Base-by-base conservation (phyloP, 2,888 invertebrate genomes). In the Sminthurinus aureus region DNA sequence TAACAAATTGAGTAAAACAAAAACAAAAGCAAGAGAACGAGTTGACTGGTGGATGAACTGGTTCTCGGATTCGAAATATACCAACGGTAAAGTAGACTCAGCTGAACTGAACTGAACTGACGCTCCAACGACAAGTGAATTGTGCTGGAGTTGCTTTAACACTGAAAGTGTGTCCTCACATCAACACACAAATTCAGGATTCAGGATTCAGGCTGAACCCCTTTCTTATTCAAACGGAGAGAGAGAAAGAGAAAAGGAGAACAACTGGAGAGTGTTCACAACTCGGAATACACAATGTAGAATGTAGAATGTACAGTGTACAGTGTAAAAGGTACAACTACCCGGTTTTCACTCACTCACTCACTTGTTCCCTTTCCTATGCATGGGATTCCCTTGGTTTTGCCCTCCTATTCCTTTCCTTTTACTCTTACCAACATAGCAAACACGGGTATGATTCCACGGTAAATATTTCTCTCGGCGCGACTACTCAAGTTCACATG, bases 201-300 rank as follows among this genome's bases (percentile, higher is more conserved):
- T n/a, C n/a, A n/a, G n/a, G n/a, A n/a, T n/a, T n/a, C 38, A 38
- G 38, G 38, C 38, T 38, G 38, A 38, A 38, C 38, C 38, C 38
- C 38, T 38, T 38, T 38, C 38, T 38, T 38, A 38, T 38, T 38
- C 38, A 38, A 38, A 38, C 52, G 24, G 20, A 20, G n/a, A 50
- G 51, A 79, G 73, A 81, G 79, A 84, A 76, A 87, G 85, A 85
- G 86, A 86, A 85, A 86, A 82, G 85, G 79, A 87, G 85, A 86
- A 87, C 85, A 87, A 38, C 3, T 4, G 38, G 38, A 38, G 85
- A 85, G 85, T 87, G 85, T 80, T 86, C 85, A 84, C 86, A 85
- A 87, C 87, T 87, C 80, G 26, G 50, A 73, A 20, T 77, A 26
- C 22, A 26, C 50, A 22, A 58, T 12, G 22, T 13, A 51, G 24